Evolutionary conservation across 1,140 invertebrate genomes (phyloP).

Genomic region (Paraescarpia echinospica): DNA sequence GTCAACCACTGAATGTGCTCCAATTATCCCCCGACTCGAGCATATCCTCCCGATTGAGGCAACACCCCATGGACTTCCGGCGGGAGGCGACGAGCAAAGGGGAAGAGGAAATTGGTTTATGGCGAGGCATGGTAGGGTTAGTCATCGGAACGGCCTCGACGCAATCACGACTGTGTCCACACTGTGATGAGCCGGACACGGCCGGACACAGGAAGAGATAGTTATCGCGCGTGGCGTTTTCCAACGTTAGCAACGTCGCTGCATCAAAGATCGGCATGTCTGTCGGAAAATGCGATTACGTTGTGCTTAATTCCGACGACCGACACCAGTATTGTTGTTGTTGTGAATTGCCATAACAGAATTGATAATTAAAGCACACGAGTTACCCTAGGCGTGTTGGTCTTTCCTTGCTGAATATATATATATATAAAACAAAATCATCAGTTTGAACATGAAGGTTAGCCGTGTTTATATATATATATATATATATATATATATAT

Average conservation of each 20-base stretch:
- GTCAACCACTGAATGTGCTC: not conserved
- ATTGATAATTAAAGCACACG: not conserved
- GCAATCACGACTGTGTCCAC: not conserved
- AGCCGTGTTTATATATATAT: not conserved
- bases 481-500: no score
- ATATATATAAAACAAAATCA: not conserved
- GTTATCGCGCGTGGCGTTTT: not conserved
- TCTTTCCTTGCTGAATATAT: not conserved
- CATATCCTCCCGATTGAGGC: not conserved
- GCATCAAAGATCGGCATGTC: not conserved
- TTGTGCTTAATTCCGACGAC: not conserved
- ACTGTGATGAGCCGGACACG: not conserved
- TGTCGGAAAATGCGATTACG: not conserved
- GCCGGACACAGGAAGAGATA: not conserved
- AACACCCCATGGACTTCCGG: not conserved
- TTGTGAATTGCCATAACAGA: no score
- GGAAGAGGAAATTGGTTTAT: not conserved
- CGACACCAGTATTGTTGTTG: not conserved
- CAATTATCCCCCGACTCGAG: not conserved
- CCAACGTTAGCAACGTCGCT: not conserved
- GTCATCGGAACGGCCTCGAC: not conserved
- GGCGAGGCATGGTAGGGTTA: not conserved
- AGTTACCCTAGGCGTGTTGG: not conserved
- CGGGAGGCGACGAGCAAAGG: not conserved
- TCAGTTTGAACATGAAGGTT: not conserved